Conservation (phyloP, 1,140 invertebrate genomes). For the Trichomalopsis sarcophagae region DNA sequence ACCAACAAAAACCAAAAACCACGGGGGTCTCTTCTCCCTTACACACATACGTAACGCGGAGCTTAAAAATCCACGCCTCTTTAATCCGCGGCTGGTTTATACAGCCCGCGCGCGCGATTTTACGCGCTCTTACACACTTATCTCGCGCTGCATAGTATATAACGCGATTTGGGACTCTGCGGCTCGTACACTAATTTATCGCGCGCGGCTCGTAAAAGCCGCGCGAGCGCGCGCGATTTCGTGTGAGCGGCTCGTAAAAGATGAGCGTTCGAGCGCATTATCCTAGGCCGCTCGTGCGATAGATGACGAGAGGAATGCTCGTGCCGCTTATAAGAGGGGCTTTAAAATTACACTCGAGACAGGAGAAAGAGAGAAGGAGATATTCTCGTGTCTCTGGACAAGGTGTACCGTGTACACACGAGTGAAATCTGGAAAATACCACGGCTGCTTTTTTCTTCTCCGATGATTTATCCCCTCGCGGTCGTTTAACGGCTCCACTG, state of each 20-base stretch:
- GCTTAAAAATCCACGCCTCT: neutral
- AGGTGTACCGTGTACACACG: neutral
- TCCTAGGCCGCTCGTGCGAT: neutral
- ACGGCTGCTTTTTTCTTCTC: neutral
- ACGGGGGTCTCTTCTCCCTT: neutral
- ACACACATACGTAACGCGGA: neutral
- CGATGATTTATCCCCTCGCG: neutral
- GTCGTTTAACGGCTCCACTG: neutral
- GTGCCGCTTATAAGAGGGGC: neutral
- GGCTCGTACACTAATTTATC: conserved; percentile 4
- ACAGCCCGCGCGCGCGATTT: neutral
- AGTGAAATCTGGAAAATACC: neutral
- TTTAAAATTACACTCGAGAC: neutral
- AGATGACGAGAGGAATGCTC: neutral
- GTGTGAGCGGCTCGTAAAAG: conserved; percentile 16
- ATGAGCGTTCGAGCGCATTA: conserved; percentile 9
- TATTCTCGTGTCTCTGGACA: neutral
- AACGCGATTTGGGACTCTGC: neutral
- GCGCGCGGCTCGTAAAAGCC: neutral
- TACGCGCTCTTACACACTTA: conserved; percentile 9
- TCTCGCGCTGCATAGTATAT: neutral
- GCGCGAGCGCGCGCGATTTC: neutral
- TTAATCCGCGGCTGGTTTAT: neutral
- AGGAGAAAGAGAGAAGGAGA: neutral
- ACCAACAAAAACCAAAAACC: conserved; percentile 39